A percentile compares a stretch with the other conserved stretches of the same genome.
These are phyloP conservation scores for Glaucomys volans DNA, from an alignment of 2,113 vertebrate genomes.

Conservation along the genomic window DNA sequence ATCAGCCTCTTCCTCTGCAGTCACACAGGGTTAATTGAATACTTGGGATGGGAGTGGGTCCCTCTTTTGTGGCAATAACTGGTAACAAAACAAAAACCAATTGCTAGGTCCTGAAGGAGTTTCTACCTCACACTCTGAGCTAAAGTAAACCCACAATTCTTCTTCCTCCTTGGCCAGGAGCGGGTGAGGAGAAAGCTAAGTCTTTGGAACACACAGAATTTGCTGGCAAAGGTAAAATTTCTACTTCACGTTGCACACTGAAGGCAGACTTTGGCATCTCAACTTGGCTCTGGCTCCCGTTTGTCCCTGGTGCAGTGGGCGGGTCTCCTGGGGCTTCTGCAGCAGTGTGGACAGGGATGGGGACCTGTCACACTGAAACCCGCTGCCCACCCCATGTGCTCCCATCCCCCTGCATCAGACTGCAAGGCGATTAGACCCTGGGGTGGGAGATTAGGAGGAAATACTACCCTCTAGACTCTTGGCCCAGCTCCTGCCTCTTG, in stretches of 20 bases:
- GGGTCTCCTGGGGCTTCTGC: no score
- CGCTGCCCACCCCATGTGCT: slow-evolving; percentile 69
- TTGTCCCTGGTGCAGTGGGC: background rate
- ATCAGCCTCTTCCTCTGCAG: slow-evolving; percentile 84
- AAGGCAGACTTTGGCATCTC: slow-evolving; percentile 42
- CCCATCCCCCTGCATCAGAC: slow-evolving; percentile 88
- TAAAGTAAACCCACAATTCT: slow-evolving; percentile 66
- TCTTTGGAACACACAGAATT: slow-evolving; percentile 73
- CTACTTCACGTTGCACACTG: slow-evolving; percentile 67
- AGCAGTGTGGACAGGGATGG: no score
- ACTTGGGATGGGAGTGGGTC: slow-evolving; percentile 83
- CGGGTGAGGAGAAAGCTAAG: slow-evolving; percentile 57
- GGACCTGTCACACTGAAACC: slow-evolving; percentile 83
- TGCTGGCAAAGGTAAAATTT: slow-evolving; percentile 60
- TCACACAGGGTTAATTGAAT: slow-evolving; percentile 88
- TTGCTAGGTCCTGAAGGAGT: slow-evolving; percentile 57
- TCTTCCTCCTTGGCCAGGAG: slow-evolving; percentile 42
- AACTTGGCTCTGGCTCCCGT: background rate
- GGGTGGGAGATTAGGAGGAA: slow-evolving; percentile 92
- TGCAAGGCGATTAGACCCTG: slow-evolving; percentile 94
- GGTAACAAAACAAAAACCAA: slow-evolving; percentile 85
- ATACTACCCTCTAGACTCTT: slow-evolving; percentile 84
- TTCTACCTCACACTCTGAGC: slow-evolving; percentile 62
- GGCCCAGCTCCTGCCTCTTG: slow-evolving; percentile 87
- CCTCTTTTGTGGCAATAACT: slow-evolving; percentile 84